Evolutionary conservation across 2,113 vertebrate genomes (phyloP).

Genomic region (Rhea pennata): DNA sequence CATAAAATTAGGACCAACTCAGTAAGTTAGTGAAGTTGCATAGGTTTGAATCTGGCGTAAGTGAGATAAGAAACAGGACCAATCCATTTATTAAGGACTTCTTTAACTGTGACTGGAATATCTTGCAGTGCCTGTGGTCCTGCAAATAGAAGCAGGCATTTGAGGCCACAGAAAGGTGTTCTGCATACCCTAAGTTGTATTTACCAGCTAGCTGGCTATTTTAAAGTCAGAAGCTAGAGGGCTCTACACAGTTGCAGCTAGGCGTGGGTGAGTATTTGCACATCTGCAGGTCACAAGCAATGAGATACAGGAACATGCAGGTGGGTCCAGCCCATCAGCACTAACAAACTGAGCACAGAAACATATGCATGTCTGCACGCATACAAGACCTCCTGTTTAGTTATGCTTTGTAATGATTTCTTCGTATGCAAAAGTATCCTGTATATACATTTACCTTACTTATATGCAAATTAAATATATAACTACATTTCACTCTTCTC

Average conservation of each 20-base stretch:
- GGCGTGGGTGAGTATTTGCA: not conserved
- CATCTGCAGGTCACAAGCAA: not conserved
- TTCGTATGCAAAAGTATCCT: not conserved
- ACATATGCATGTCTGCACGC: not conserved
- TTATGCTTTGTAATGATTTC: not conserved
- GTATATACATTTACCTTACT: slow-evolving; percentile 27
- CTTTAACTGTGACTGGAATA: slow-evolving; percentile 51
- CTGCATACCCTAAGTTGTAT: not conserved
- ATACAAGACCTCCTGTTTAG: not conserved
- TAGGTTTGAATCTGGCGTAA: slow-evolving; percentile 62
- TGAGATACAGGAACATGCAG: not conserved
- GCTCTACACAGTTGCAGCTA: not conserved
- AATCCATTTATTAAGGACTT: slow-evolving; percentile 60
- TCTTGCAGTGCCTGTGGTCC: not conserved
- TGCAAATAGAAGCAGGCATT: slow-evolving; percentile 35
- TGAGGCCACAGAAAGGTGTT: not conserved
- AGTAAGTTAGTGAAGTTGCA: slow-evolving; percentile 68
- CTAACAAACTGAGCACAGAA: not conserved
- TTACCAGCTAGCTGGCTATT: not conserved
- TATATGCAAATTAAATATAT: slow-evolving; percentile 17
- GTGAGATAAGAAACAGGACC: slow-evolving; percentile 58
- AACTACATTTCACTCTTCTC: not conserved
- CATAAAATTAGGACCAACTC: slow-evolving; percentile 64
- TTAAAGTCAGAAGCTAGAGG: not conserved
- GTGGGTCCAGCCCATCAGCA: not conserved